These are phyloP conservation scores for Beris morrisii DNA, from an alignment of 2,888 invertebrate genomes.

Conservation along the genomic window DNA sequence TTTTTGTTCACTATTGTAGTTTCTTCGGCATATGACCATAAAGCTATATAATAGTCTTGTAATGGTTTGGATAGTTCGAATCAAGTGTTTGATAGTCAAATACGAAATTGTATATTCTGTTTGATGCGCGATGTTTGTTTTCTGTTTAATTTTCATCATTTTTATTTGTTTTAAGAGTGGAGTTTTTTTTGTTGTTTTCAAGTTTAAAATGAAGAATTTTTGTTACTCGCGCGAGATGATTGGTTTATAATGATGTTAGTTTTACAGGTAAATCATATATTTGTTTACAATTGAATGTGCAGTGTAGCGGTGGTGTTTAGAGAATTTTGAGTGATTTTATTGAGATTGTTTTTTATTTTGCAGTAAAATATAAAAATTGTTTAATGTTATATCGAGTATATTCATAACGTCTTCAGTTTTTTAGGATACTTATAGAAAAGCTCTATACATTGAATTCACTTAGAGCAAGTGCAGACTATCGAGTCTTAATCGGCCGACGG, in stretches of 20 bases:
- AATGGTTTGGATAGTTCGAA: conserved; percentile 28
- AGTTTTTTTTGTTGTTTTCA: neutral
- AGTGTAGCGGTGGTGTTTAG: no score
- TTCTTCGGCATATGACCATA: no score
- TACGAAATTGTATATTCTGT: neutral
- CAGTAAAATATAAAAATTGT: no score
- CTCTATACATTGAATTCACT: no score
- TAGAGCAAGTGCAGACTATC: no score
- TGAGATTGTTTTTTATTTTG: no score
- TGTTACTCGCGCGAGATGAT: conserved; percentile 18
- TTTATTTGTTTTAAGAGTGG: conserved; percentile 21
- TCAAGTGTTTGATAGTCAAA: conserved; percentile 31
- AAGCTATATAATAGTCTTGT: conserved; percentile 27
- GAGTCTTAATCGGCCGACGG: no score
- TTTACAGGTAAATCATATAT: conserved; percentile 21
- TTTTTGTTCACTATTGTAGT: no score
- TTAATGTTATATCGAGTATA: no score
- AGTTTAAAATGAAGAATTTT: neutral
- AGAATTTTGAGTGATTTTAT: no score
- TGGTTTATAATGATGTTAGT: conserved; percentile 29
- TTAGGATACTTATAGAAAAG: no score
- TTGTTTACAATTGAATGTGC: conserved; percentile 7
- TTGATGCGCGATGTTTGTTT: conserved; percentile 13
- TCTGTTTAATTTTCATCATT: conserved; percentile 29
- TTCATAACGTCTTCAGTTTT: no score